Evolutionary conservation across 2,888 invertebrate species (phyloP), one percentile per base, ranked within the genome.

Genomic region (Mycalesis mineus): DNA sequence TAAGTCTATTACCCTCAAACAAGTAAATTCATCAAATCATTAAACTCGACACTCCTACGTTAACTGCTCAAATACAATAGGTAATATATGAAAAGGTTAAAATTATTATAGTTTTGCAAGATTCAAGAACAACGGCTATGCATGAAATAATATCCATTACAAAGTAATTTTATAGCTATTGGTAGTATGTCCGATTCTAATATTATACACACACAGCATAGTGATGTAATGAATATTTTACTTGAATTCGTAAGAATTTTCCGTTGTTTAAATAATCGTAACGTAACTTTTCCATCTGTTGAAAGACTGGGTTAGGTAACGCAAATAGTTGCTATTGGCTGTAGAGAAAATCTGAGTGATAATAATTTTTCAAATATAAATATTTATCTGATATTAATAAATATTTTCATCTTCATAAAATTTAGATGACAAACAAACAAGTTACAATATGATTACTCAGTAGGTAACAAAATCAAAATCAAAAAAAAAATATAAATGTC

Each of bases 51-150:
- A 14, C n/a, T 17, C 33, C 33, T 33, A 5, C 15, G 33, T 49
- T 37, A 13, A 37, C n/a, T 3, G 8, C 14, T 33, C 31, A 47
- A 47, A 41, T 33, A 41, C 41, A 52, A 52, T 42, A 33, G 52
- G 17, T 36, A 31, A 31, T 51, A 41, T 13, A 42, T 15, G 41
- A 8, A 52, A 52, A 52, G 52, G 52, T 52, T 52, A 52, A 52
- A 52, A 41, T 52, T 42, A 52, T 52, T 52, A 52, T 52, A 52
- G 42, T 52, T 52, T 52, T 42, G 52, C 52, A 52, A 52, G 31
- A 52, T 52, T 15, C 17, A 52, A 22, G 17, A 33, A 33, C 33
- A n/a, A 29, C 13, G 15, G 17, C 41, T 17, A 52, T 52, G 44
- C 31, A 15, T 54, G 37, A 50, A 54, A 50, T 50, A 40, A 6